Base-by-base conservation (phyloP, 2,888 invertebrate genomes). In the Himalopsyche japonica region DNA sequence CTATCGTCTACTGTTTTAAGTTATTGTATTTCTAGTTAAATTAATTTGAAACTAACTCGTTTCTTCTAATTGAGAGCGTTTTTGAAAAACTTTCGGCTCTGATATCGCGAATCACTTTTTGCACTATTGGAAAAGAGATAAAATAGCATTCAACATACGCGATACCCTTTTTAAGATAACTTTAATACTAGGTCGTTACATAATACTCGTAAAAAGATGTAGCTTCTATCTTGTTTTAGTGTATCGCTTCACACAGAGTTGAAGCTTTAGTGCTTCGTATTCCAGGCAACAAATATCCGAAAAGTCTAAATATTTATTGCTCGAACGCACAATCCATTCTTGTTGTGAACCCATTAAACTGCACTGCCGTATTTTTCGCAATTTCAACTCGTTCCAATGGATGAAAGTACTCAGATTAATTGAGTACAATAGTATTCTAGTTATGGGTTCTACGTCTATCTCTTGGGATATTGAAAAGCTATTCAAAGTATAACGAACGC, bases 351-450 rank as follows among this genome's bases (percentile, higher is more conserved):
- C 70, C 70, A 70, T 70, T 70, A 27, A 70, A 70, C 24, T 70
- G 70, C 70, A 78, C 24, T 43, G 20, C 43, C 78, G 78, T 78
- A 78, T 78, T 78, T 78, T 78, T 77, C 43, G 78, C 78, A 47
- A 27, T 78, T 78, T 43, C 78, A 43, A 47, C 24, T 47, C 43
- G 78, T 78, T 78, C 27, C 24, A 78, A 78, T 78, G 78, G 24
- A 78, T 47, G n/a, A 37, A 24, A 78, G 78, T 78, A 78, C 78
- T 78, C 78, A 43, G 78, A 34, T 78, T 78, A 78, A 78, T 78
- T 78, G 78, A 78, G 78, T 47, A 78, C 37, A 47, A 43, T 78
- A 47, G 37, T 47, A 78, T 70, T 70, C 70, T 70, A 30, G 70
- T 1, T 70, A 12, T 30, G 30, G 70, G 70, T 27, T 15, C 27